These are phyloP conservation scores for Forficula auricularia DNA, from an alignment of 1,140 invertebrate species.

Conservation along the genomic window DNA sequence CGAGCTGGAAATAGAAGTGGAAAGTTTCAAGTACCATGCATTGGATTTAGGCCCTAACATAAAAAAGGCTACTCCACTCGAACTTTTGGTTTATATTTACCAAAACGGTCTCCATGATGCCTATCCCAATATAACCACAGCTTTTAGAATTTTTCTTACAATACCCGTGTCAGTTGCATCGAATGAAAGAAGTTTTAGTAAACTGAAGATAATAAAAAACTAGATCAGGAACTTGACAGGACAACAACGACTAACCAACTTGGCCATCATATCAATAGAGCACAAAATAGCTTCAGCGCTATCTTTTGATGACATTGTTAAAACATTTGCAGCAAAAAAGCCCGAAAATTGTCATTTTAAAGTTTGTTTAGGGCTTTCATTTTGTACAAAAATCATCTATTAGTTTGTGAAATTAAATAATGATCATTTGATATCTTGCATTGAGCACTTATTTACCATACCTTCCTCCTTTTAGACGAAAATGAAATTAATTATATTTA, in stretches of 20 bases:
- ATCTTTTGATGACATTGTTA: slow-evolving; percentile 9
- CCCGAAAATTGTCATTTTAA: slow-evolving; percentile 10
- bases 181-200: slow-evolving; percentile 19
- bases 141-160: slow-evolving; percentile 8
- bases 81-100: slow-evolving; percentile 6
- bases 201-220: slow-evolving; percentile 21
- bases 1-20: slow-evolving; percentile 4
- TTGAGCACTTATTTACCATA: no score
- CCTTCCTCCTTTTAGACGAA: no score
- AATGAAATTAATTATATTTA: no score
- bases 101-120: slow-evolving; percentile 6
- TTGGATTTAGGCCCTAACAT: no score
- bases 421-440: no score
- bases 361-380: no score
- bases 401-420: no score
- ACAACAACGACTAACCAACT: slow-evolving; percentile 16
- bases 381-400: no score
- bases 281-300: slow-evolving; percentile 8
- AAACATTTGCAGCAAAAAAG: slow-evolving; percentile 12
- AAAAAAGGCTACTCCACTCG: slow-evolving; percentile 4
- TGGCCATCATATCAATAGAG: slow-evolving; percentile 16
- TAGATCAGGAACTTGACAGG: slow-evolving; percentile 17
- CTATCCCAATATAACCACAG: slow-evolving; percentile 8
- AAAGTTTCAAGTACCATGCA: slow-evolving; percentile 3
- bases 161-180: slow-evolving; percentile 18